These are phyloP conservation scores for Tetramorium bicarinatum DNA, from an alignment of 2,888 invertebrate species.

Conservation along the genomic window DNA sequence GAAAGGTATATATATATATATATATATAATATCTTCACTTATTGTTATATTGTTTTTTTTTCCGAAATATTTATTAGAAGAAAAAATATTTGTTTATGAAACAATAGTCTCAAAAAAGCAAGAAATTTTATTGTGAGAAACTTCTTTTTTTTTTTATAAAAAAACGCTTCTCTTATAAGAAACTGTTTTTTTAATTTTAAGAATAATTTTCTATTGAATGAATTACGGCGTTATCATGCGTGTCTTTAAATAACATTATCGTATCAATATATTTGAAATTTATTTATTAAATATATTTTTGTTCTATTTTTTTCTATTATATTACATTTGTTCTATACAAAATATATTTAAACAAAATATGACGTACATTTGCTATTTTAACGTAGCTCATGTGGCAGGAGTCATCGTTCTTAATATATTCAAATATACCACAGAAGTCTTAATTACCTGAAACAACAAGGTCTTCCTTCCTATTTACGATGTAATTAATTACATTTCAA, in stretches of 20 bases:
- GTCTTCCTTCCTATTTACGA: slow-evolving; percentile 44
- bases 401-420: slow-evolving; percentile 58
- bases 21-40: neutral
- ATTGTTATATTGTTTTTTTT: neutral
- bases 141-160: no score
- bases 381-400: slow-evolving; percentile 5
- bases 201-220: neutral
- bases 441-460: slow-evolving; percentile 57
- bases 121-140: neutral
- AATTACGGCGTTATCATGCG: neutral
- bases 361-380: slow-evolving; percentile 1
- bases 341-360: slow-evolving; percentile 34
- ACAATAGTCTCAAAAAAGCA: neutral
- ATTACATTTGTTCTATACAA: slow-evolving; percentile 32
- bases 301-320: neutral
- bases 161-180: neutral
- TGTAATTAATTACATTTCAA: neutral
- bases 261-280: neutral
- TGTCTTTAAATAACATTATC: slow-evolving; percentile 7
- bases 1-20: neutral
- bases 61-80: neutral
- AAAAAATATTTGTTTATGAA: neutral
- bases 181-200: slow-evolving; percentile 3
- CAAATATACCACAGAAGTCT: slow-evolving; percentile 57
- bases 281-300: neutral